A percentile compares a stretch with the other conserved stretches of the same genome.
These are phyloP conservation scores for Spisula subtruncata DNA, from an alignment of 2,888 invertebrate genomes.

Conservation along the genomic window DNA sequence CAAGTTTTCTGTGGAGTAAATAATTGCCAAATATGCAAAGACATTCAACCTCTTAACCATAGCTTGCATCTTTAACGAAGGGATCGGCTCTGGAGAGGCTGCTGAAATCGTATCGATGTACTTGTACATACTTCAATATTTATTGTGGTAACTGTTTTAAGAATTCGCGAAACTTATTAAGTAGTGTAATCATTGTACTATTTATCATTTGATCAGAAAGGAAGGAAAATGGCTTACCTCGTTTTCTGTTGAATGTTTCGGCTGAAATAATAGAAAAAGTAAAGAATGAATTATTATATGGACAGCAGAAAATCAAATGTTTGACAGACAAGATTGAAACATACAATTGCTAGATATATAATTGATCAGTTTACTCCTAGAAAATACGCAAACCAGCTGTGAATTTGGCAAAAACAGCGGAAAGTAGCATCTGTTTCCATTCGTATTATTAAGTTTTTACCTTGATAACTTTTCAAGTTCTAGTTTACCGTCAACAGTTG, in stretches of 20 bases:
- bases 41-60: too few relatives aligned
- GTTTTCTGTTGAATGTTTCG: slow-evolving; percentile 66
- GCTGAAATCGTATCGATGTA: too few relatives aligned
- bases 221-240: slow-evolving; percentile 52
- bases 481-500: neutral
- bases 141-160: neutral
- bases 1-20: too few relatives aligned
- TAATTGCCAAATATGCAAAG: too few relatives aligned
- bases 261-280: slow-evolving; percentile 55
- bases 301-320: neutral
- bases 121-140: neutral
- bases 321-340: slow-evolving; percentile 13
- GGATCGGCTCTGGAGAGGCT: too few relatives aligned
- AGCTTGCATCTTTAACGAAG: too few relatives aligned
- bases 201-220: neutral
- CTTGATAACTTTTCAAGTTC: neutral
- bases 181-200: neutral
- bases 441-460: slow-evolving; percentile 5
- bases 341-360: neutral
- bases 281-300: neutral
- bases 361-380: neutral
- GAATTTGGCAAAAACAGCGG: neutral
- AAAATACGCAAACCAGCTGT: slow-evolving; percentile 3
- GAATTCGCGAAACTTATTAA: neutral
- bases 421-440: neutral